Percentiles rank a stretch among this genome's conserved stretches.
phyloP scores from a whole-genome alignment of 2,113 vertebrate genomes.

The Nansenia antarctica region DNA sequence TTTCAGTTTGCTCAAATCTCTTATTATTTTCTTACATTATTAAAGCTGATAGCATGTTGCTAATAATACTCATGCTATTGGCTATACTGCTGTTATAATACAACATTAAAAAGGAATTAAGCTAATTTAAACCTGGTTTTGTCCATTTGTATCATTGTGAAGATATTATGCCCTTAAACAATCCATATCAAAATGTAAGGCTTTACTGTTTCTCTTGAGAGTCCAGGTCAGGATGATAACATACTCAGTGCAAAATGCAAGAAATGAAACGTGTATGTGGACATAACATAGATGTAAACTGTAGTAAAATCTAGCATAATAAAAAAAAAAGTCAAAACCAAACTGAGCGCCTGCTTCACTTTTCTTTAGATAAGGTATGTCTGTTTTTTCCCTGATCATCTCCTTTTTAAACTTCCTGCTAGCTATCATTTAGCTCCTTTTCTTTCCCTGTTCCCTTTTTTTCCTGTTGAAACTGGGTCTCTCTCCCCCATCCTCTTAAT shows the following conservation, averaged over 20 bases:
- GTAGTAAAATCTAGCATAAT: conserved; percentile 90
- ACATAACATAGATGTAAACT: conserved; percentile 84
- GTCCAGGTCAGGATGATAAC: conserved; percentile 11
- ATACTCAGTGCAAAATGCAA: conserved; percentile 59
- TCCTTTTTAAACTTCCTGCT: not conserved
- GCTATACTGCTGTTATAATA: too few species aligned
- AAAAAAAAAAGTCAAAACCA: conserved; percentile 77
- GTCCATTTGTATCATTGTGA: too few species aligned
- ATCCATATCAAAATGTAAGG: not conserved
- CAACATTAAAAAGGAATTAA: too few species aligned
- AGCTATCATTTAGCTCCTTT: conserved; percentile 40
- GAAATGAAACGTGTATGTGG: not conserved
- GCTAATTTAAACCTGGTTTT: too few species aligned
- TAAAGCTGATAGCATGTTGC: too few species aligned
- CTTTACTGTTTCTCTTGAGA: not conserved
- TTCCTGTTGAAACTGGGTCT: conserved; percentile 70
- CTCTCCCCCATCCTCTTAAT: not conserved
- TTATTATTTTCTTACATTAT: too few species aligned
- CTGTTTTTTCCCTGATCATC: conserved; percentile 60
- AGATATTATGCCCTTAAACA: not conserved
- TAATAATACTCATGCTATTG: too few species aligned
- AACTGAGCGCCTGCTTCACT: conserved; percentile 80
- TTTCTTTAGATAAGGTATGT: too few species aligned
- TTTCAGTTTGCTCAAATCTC: too few species aligned
- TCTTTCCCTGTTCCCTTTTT: conserved; percentile 29